Percentiles rank a stretch among this genome's conserved stretches.
These are phyloP conservation scores for Saccostrea cuccullata DNA, from an alignment of 1,140 invertebrate genomes.

Conservation along the genomic window DNA sequence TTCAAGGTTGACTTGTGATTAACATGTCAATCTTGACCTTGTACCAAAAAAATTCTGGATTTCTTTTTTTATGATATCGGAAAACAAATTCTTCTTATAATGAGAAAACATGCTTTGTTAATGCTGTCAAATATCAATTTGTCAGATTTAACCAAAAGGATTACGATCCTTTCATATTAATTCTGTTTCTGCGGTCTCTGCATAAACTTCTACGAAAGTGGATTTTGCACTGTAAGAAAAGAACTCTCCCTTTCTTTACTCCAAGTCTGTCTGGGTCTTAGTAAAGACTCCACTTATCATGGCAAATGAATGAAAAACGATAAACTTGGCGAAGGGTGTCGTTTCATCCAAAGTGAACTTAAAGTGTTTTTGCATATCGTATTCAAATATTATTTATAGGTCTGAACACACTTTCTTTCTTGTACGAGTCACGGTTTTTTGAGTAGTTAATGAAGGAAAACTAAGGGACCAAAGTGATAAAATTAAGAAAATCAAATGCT, in stretches of 20 bases:
- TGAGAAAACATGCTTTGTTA: conserved; percentile 6
- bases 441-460: conserved; percentile 21
- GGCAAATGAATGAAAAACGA: background rate
- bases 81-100: background rate
- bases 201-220: background rate
- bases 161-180: background rate
- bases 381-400: background rate
- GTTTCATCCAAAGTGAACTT: background rate
- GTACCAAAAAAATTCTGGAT: background rate
- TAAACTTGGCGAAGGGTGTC: background rate
- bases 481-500: background rate
- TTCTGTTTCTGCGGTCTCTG: background rate
- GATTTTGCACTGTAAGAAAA: background rate
- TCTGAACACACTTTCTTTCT: background rate
- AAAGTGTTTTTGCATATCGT: conserved; percentile 10
- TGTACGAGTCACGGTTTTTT: background rate
- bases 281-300: background rate
- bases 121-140: conserved; percentile 6
- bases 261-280: background rate
- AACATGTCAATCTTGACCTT: background rate
- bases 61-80: background rate
- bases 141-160: background rate
- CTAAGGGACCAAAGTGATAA: background rate
- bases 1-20: background rate
- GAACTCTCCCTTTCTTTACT: background rate